Percentiles rank a stretch among this genome's conserved stretches.
phyloP scores from a whole-genome alignment of 2,797 vertebrate species.

The Sarcophilus harrisii region DNA sequence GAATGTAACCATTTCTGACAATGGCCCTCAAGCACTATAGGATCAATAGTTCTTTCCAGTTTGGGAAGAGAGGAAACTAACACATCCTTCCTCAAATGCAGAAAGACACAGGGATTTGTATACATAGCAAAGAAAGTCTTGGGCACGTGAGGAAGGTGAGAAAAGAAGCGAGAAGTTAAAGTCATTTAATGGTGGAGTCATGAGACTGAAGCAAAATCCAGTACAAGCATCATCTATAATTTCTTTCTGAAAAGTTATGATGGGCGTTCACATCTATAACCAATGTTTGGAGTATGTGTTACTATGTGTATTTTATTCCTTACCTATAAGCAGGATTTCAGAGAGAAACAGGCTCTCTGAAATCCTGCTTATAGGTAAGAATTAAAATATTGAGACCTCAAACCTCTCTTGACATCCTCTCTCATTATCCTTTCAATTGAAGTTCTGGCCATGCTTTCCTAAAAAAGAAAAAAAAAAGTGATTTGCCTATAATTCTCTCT shows the following conservation, averaged over 20 bases:
- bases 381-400: not conserved
- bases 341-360: not conserved
- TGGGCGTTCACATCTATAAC: not conserved
- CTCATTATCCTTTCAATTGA: not conserved
- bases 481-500: not conserved
- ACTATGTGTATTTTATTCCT: not conserved
- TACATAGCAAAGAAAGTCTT: too few relatives aligned
- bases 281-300: not conserved
- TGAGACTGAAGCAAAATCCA: not conserved
- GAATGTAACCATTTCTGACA: not conserved
- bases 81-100: not conserved
- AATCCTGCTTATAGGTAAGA: too few relatives aligned
- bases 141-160: not conserved
- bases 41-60: not conserved
- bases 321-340: not conserved
- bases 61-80: not conserved
- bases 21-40: not conserved
- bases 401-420: not conserved
- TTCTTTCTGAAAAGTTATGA: not conserved
- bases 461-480: not conserved
- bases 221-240: too few relatives aligned
- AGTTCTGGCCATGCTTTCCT: not conserved
- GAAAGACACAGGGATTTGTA: not conserved
- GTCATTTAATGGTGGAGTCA: not conserved
- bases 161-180: not conserved